These are phyloP conservation scores for Epistrophe eligans DNA, from an alignment of 2,888 invertebrate genomes.

Conservation along the genomic window DNA sequence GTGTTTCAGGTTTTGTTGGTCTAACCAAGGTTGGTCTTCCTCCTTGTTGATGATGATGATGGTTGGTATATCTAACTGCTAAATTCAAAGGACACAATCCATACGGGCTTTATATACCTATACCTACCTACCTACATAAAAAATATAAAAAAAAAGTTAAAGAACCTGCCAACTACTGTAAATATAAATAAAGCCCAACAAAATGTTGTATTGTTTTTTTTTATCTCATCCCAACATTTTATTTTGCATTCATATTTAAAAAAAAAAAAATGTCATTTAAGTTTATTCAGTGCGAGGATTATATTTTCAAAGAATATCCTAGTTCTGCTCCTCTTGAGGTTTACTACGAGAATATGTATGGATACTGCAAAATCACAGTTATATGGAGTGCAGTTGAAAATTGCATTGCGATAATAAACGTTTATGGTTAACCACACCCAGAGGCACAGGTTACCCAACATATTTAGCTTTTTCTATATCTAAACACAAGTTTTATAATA, in stretches of 20 bases:
- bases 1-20: constrained; percentile 62
- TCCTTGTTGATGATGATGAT: constrained; percentile 25
- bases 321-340: neutral
- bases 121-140: neutral
- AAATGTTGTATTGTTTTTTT: constrained; percentile 28
- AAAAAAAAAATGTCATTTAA: constrained; percentile 32
- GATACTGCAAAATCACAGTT: constrained; percentile 57
- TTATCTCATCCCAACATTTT: constrained; percentile 44
- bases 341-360: too few relatives aligned
- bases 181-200: constrained; percentile 33
- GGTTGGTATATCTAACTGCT: constrained; percentile 37
- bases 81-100: constrained; percentile 28
- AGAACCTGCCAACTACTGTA: constrained; percentile 36
- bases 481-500: neutral
- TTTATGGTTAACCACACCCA: constrained; percentile 59
- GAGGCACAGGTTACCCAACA: constrained; percentile 5
- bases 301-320: constrained; percentile 19
- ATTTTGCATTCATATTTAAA: constrained; percentile 58
- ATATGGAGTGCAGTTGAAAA: constrained; percentile 66
- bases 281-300: constrained; percentile 55
- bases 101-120: constrained; percentile 26
- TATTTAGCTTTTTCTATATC: constrained; percentile 14
- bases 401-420: constrained; percentile 68
- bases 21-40: constrained; percentile 57
- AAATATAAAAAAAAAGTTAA: neutral